Evolutionary conservation across 1,140 invertebrate genomes (phyloP).

Genomic region (Drosophila insularis): DNA sequence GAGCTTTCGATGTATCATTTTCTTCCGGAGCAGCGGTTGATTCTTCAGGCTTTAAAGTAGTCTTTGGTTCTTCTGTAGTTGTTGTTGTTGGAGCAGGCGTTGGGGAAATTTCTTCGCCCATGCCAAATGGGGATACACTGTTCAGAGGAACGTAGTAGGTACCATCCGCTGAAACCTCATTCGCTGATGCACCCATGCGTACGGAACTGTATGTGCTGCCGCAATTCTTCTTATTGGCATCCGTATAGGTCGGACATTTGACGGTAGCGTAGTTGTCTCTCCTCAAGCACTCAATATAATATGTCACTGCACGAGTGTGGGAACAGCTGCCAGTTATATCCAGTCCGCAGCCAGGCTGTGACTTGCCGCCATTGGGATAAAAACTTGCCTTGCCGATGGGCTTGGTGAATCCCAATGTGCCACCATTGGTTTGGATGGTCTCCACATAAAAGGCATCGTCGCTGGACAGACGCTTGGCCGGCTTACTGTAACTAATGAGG

Average conservation of each 20-base stretch:
- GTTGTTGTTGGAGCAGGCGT: neutral
- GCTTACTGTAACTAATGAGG: conserved; percentile 80
- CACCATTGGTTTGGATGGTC: conserved; percentile 88
- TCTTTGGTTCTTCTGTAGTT: neutral
- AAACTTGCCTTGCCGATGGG: conserved; percentile 61
- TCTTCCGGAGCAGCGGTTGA: neutral
- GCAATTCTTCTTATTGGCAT: conserved; percentile 59
- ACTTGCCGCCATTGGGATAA: conserved; percentile 59
- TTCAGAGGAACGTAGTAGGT: conserved; percentile 65
- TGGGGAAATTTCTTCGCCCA: conserved; percentile 29
- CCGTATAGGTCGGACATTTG: conserved; percentile 37
- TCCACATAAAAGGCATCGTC: conserved; percentile 88
- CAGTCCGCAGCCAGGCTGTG: conserved; percentile 84
- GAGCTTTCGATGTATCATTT: neutral
- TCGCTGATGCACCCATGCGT: conserved; percentile 47
- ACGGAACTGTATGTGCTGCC: conserved; percentile 57
- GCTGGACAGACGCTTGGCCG: conserved; percentile 85
- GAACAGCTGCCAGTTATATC: conserved; percentile 80
- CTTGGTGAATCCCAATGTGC: conserved; percentile 80
- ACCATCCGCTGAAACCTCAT: conserved; percentile 43
- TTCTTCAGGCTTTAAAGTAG: neutral
- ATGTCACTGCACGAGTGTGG: conserved; percentile 63
- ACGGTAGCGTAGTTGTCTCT: conserved; percentile 52
- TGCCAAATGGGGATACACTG: conserved; percentile 44
- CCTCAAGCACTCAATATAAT: conserved; percentile 69